phyloP scores from a whole-genome alignment of 2,113 vertebrate species.

The Archilochus colubris region DNA sequence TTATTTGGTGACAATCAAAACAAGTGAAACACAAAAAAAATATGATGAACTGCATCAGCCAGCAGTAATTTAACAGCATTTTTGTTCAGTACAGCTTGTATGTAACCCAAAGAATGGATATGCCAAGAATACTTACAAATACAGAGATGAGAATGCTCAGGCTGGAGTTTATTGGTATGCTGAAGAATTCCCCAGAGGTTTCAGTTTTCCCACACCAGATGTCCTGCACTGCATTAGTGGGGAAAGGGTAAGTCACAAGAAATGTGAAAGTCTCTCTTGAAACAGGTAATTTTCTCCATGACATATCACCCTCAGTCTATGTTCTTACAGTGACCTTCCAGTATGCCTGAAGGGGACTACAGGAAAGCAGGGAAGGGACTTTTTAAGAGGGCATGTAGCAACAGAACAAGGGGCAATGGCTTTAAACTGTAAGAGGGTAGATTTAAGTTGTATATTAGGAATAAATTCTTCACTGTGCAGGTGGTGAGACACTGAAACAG shows the following conservation, averaged over 20 bases:
- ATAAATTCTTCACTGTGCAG: too few species aligned
- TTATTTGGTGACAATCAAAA: background rate
- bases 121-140: background rate
- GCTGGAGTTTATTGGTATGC: background rate
- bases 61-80: background rate
- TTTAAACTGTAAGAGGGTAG: too few species aligned
- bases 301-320: rapidly evolving
- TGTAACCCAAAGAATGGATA: constrained; percentile 3
- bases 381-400: too few species aligned
- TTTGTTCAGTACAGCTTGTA: background rate
- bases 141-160: background rate
- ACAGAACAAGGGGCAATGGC: too few species aligned
- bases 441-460: too few species aligned
- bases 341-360: too few species aligned
- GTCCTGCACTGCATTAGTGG: background rate
- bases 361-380: too few species aligned
- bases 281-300: background rate
- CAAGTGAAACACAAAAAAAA: background rate
- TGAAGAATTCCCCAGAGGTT: background rate
- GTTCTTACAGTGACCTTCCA: too few species aligned
- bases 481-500: too few species aligned
- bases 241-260: background rate
- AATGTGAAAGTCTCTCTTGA: background rate
- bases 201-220: background rate
- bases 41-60: background rate